phyloP scores from a whole-genome alignment of 1,140 invertebrate species.

The Ylistrum balloti region DNA sequence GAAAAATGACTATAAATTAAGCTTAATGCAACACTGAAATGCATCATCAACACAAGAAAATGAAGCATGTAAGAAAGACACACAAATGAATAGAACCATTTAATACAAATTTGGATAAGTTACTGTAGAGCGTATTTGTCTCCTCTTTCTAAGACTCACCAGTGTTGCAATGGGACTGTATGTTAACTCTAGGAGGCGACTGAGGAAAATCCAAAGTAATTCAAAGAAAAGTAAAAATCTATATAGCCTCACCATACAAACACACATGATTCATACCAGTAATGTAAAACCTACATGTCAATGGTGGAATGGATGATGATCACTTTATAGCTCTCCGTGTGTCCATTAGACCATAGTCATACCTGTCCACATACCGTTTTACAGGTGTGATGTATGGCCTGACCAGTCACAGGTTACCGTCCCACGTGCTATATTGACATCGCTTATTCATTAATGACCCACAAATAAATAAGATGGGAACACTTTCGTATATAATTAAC shows the following conservation, averaged over 20 bases:
- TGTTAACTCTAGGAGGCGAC: too few species aligned
- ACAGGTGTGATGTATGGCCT: not conserved
- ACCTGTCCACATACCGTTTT: not conserved
- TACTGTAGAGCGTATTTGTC: too few species aligned
- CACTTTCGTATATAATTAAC: not conserved
- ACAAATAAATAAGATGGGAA: not conserved
- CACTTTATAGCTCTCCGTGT: not conserved
- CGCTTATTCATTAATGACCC: not conserved
- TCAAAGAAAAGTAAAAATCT: too few species aligned
- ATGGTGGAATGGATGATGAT: not conserved
- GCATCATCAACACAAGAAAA: too few species aligned
- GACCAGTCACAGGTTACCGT: not conserved
- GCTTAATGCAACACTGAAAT: too few species aligned
- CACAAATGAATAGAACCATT: too few species aligned
- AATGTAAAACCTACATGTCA: not conserved
- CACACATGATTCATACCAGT: not conserved
- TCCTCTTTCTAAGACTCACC: too few species aligned
- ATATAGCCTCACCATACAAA: not conserved
- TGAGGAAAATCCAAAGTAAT: too few species aligned
- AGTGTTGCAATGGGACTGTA: too few species aligned
- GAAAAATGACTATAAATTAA: too few species aligned
- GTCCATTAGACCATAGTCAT: not conserved
- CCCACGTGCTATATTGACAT: not conserved
- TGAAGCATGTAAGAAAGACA: too few species aligned
- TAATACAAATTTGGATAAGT: too few species aligned